Base-by-base conservation (phyloP, 2,797 vertebrate species). In the Crenuchus spilurus region DNA sequence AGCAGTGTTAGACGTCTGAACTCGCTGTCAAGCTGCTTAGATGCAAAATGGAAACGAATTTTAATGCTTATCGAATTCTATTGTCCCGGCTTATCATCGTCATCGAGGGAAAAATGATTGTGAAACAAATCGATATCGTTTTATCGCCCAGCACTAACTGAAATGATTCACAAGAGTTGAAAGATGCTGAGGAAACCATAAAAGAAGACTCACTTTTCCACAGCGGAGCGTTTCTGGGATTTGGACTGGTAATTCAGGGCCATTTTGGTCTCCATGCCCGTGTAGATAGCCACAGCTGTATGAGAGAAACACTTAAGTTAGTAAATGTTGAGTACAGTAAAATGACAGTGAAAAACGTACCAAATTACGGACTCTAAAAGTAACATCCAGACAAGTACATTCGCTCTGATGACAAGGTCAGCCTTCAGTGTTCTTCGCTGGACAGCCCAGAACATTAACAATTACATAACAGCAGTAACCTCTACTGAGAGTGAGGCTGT, bases 221-320 rank as follows among this genome's bases (percentile, higher is more conserved):
- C 97, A 20, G 96, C 97, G 13, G 97, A 99, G 30, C 97, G 91
- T 81, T 99, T 99, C 92, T 99, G 97, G 76, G 95, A 96, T 85
- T 99, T 99, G 41, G 96, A 92, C 71, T 99, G 97, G 74, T 99
- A 99, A 87, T 99, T 99, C 71, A 99, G 91, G 4, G 97, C 97
- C 97, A 99, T 99, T 90, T 99, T 99, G 26, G 96, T 96, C 85
- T 99, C 97, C 97, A 99, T 99, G 81, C 97, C 97, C 0, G 97
- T 99, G 87, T 99, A 99, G 85, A 98, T 95, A 68, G 94, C 97
- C 41, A 97, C 96, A 48, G 96, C 97, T 99, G 61, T 62, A 85
- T 82, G 2, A 67, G 41, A 66, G n/a, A 65, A 39, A 60, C 44
- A 22, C 28, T 24, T 2, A 51, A 28, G n/a, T 62, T 30, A 37